A percentile compares a stretch with the other conserved stretches of the same genome.
phyloP scores from a whole-genome alignment of 2,888 invertebrate species.

The Nebria salina region DNA sequence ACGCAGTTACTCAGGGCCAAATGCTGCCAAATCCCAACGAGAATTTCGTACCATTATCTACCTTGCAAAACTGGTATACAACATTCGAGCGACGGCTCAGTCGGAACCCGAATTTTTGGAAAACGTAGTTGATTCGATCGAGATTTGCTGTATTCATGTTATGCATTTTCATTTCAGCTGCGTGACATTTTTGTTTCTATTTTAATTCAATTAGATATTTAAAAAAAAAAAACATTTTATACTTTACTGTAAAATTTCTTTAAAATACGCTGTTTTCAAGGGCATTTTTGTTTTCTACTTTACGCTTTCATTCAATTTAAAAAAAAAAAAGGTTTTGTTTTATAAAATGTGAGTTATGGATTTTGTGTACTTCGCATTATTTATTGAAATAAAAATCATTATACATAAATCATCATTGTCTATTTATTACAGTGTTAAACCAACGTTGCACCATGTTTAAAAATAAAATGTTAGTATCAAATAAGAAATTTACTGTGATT shows the following conservation, averaged over 20 bases:
- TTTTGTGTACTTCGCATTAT: background rate
- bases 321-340: background rate
- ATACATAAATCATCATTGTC: background rate
- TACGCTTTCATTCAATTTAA: background rate
- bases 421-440: no score
- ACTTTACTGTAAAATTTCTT: background rate
- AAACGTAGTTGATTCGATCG: constrained; percentile 55
- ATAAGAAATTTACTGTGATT: no score
- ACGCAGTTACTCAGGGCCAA: constrained; percentile 80
- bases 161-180: background rate
- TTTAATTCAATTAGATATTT: background rate
- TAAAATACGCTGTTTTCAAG: background rate
- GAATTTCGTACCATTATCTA: constrained; percentile 86
- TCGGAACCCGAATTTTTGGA: constrained; percentile 96
- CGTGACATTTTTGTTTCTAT: background rate
- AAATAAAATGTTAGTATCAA: no score
- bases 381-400: background rate
- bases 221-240: background rate
- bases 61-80: constrained; percentile 92
- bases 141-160: background rate
- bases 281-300: background rate
- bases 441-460: no score
- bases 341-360: background rate
- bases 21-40: constrained; percentile 83
- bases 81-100: constrained; percentile 89